These are phyloP conservation scores for Sesia bembeciformis DNA, from an alignment of 2,888 invertebrate genomes.

Conservation along the genomic window DNA sequence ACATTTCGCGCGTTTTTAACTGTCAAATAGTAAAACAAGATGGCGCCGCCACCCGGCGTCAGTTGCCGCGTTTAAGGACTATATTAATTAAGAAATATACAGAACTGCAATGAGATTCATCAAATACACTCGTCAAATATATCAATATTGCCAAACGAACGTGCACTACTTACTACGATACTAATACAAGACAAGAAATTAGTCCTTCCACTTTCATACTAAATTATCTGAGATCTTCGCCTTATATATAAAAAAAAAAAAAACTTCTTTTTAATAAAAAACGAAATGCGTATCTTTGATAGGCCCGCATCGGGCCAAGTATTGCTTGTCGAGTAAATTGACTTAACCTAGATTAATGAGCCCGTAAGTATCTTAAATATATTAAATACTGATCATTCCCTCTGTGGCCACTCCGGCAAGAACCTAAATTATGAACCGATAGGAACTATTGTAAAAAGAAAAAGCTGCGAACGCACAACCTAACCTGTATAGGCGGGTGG, in stretches of 20 bases:
- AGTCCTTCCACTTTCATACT: conserved; percentile 33
- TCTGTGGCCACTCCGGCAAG: conserved; percentile 35
- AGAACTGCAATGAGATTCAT: conserved; percentile 45
- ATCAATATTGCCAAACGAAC: conserved; percentile 44
- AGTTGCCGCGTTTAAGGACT: conserved; percentile 9
- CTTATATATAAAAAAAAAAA: conserved; percentile 27
- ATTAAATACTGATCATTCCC: conserved; percentile 39
- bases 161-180: conserved; percentile 50
- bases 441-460: conserved; percentile 40
- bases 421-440: conserved; percentile 19
- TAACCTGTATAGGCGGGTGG: conserved; percentile 35
- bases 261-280: conserved; percentile 22
- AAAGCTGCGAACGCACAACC: conserved; percentile 20
- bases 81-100: conserved; percentile 23
- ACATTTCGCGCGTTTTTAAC: background rate
- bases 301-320: conserved; percentile 33
- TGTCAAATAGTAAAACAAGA: conserved; percentile 2
- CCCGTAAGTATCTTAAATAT: conserved; percentile 26
- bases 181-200: conserved; percentile 35
- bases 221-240: conserved; percentile 69
- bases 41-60: conserved; percentile 17
- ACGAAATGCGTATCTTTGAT: conserved; percentile 65
- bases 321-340: conserved; percentile 35
- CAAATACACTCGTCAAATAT: conserved; percentile 21
- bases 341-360: conserved; percentile 41